Conservation (phyloP, 2,113 vertebrate species). For the Heterotilapia buettikoferi region DNA sequence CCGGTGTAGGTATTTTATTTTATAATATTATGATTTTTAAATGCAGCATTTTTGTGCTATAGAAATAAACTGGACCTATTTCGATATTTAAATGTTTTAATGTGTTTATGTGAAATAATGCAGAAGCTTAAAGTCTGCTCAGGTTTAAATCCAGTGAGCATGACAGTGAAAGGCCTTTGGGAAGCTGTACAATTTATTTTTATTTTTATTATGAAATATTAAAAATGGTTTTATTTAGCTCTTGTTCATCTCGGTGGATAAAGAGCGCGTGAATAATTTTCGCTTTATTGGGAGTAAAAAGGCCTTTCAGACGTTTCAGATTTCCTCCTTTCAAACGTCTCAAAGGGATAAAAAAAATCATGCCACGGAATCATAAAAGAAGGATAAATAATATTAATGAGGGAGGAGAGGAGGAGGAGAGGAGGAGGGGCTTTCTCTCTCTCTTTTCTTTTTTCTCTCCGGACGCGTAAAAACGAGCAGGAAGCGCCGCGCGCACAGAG, state of each 20-base stretch:
- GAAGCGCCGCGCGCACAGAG: neutral
- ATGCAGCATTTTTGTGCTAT: neutral
- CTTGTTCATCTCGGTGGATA: neutral
- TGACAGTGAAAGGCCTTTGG: neutral
- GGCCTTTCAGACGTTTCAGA: neutral
- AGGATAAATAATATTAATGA: neutral
- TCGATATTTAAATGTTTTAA: neutral
- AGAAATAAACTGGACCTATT: neutral
- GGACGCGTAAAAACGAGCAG: constrained; percentile 16
- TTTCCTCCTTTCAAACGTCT: neutral
- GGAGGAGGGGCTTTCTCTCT: neutral
- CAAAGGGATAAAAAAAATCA: neutral
- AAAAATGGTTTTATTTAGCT: neutral
- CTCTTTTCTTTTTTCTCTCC: neutral
- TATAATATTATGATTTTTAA: neutral
- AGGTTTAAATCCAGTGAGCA: neutral
- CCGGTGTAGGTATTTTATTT: neutral
- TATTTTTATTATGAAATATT: neutral
- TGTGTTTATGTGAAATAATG: neutral
- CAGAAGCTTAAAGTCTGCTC: neutral
- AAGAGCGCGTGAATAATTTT: neutral
- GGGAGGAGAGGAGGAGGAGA: neutral
- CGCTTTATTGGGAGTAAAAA: neutral
- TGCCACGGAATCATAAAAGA: neutral
- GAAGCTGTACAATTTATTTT: neutral